Conservation (phyloP, 1,140 invertebrate species). For the Drosophila santomea region DNA sequence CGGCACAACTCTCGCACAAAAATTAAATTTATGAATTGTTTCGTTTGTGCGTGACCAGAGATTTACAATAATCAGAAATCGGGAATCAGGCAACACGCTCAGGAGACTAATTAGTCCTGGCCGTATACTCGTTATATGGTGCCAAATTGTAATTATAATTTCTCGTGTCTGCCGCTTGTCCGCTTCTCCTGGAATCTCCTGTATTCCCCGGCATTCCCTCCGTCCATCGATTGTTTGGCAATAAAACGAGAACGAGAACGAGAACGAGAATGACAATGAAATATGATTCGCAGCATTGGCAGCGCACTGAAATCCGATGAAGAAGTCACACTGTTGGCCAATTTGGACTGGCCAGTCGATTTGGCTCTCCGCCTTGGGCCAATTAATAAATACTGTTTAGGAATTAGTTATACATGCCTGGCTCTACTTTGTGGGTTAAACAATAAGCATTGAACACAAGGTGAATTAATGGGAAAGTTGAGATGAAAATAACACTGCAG, state of each 20-base stretch:
- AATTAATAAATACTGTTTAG: neutral
- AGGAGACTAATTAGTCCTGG: constrained; percentile 78
- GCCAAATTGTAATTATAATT: constrained; percentile 78
- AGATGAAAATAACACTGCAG: too few species aligned
- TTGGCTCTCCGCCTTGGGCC: neutral
- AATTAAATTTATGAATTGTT: constrained; percentile 84
- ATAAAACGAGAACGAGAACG: constrained; percentile 31
- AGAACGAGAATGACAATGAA: constrained; percentile 54
- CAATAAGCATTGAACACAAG: too few species aligned
- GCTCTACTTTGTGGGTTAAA: too few species aligned
- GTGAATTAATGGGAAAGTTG: too few species aligned
- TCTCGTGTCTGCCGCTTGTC: constrained; percentile 59
- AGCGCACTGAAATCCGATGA: constrained; percentile 23
- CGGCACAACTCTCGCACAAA: constrained; percentile 26
- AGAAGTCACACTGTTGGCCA: constrained; percentile 28
- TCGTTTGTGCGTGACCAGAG: constrained; percentile 81
- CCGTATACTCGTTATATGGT: constrained; percentile 14
- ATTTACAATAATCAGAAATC: constrained; percentile 82
- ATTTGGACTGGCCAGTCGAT: constrained; percentile 8
- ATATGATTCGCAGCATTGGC: constrained; percentile 38
- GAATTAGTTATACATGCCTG: too few species aligned
- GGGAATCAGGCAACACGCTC: constrained; percentile 79
- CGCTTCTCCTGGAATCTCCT: constrained; percentile 10
- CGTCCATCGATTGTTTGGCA: constrained; percentile 26
- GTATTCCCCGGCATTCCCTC: neutral